These are phyloP conservation scores for Tribolium madens DNA, from an alignment of 1,140 invertebrate species.

Conservation along the genomic window DNA sequence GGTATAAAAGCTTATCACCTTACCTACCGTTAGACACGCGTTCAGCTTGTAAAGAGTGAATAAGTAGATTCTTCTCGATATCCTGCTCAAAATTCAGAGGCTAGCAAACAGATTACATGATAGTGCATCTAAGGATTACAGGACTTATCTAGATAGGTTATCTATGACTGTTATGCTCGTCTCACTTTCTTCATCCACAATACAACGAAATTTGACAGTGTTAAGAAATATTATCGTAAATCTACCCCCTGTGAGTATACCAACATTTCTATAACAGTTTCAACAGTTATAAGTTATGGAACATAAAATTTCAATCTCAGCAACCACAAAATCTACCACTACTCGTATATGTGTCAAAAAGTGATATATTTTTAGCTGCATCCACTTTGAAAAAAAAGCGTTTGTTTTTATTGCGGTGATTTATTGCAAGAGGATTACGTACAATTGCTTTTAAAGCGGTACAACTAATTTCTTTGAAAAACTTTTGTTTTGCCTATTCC, in stretches of 20 bases:
- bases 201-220: constrained; percentile 14
- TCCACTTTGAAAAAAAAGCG: neutral
- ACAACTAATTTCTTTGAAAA: neutral
- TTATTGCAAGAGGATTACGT: neutral
- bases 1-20: constrained; percentile 17
- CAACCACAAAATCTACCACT: neutral
- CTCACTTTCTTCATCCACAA: constrained; percentile 19
- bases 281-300: neutral
- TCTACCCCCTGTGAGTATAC: neutral
- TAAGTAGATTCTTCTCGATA: constrained; percentile 40
- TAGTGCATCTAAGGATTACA: constrained; percentile 32
- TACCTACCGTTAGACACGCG: constrained; percentile 47
- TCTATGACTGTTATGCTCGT: constrained; percentile 5
- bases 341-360: neutral
- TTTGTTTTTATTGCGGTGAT: constrained; percentile 28
- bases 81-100: constrained; percentile 42
- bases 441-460: constrained; percentile 22
- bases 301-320: neutral
- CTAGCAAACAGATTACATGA: constrained; percentile 38
- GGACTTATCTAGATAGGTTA: constrained; percentile 19
- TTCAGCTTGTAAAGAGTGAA: constrained; percentile 42
- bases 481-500: no score
- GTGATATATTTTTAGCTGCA: constrained; percentile 10
- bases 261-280: no score
- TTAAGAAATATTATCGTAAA: constrained; percentile 14